phyloP scores from a whole-genome alignment of 2,888 invertebrate species.

The Margaritifera margaritifera region DNA sequence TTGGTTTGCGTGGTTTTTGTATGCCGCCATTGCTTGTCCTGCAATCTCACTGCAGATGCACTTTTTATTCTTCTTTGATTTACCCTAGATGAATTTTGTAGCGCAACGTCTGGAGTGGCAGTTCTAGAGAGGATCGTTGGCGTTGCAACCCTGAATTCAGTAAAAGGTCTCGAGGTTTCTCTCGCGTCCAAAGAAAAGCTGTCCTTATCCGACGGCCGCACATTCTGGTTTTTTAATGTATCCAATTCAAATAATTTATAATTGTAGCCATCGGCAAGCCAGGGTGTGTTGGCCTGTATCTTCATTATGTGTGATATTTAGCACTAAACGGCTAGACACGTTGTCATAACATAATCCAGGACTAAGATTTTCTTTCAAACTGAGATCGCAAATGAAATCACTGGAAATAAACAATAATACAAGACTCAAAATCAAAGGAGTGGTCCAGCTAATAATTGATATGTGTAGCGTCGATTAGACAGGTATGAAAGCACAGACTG shows the following conservation, averaged over 20 bases:
- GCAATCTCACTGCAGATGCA: slow-evolving; percentile 33
- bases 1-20: slow-evolving; percentile 24
- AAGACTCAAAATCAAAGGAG: too few species aligned
- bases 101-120: slow-evolving; percentile 9
- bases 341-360: too few species aligned
- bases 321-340: too few species aligned
- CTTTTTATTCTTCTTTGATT: slow-evolving; percentile 33
- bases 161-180: slow-evolving; percentile 37
- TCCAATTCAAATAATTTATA: slow-evolving; percentile 41
- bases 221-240: slow-evolving; percentile 23
- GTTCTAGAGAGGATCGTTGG: slow-evolving; percentile 18
- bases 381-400: too few species aligned
- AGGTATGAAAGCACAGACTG: too few species aligned
- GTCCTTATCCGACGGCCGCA: slow-evolving; percentile 41
- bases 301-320: slow-evolving; percentile 9
- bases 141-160: slow-evolving; percentile 25
- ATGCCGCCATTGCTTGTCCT: slow-evolving; percentile 34
- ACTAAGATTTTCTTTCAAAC: too few species aligned
- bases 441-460: too few species aligned
- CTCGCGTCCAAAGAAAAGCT: slow-evolving; percentile 41
- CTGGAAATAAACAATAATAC: too few species aligned
- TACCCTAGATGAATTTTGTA: slow-evolving; percentile 11
- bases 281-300: slow-evolving; percentile 30
- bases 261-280: slow-evolving; percentile 47
- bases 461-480: too few species aligned